phyloP scores from a whole-genome alignment of 2,888 invertebrate species.

The Branchipolynoe longqiensis region DNA sequence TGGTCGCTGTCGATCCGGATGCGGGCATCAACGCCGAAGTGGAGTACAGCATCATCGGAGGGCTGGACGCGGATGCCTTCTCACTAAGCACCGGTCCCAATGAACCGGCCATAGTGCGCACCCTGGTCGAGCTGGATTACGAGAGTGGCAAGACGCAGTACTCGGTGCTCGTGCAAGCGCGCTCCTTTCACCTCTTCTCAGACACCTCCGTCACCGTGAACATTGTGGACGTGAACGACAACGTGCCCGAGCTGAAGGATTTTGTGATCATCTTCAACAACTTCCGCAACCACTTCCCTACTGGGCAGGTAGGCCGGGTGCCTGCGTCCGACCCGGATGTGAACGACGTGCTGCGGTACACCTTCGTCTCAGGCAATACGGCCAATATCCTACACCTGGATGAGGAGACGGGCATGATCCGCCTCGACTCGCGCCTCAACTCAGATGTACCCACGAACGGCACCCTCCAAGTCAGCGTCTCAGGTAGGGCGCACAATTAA shows the following conservation, averaged over 20 bases:
- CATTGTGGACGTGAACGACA: constrained; percentile 96
- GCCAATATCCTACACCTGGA: constrained; percentile 93
- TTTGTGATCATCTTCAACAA: constrained; percentile 97
- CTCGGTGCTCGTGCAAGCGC: constrained; percentile 92
- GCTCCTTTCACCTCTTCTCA: constrained; percentile 93
- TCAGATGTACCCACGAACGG: constrained; percentile 97
- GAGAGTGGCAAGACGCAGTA: constrained; percentile 96
- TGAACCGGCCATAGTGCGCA: constrained; percentile 90
- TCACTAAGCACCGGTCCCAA: constrained; percentile 79
- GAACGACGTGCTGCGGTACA: constrained; percentile 86
- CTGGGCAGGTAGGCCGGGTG: constrained; percentile 93
- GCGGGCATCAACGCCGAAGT: constrained; percentile 95
- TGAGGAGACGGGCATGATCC: constrained; percentile 91
- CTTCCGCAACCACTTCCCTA: constrained; percentile 95
- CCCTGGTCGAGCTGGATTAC: constrained; percentile 95
- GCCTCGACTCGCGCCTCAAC: constrained; percentile 94
- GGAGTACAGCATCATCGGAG: constrained; percentile 95
- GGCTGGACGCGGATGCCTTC: constrained; percentile 87
- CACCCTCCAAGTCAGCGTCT: constrained; percentile 95
- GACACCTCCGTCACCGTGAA: constrained; percentile 93
- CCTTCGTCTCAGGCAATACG: constrained; percentile 94
- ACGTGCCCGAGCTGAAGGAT: constrained; percentile 94
- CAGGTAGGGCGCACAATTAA: constrained; percentile 84
- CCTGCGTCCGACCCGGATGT: constrained; percentile 98
- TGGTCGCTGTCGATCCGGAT: constrained; percentile 95